Base-by-base conservation (phyloP, 2,113 vertebrate species). In the Pelmatolapia mariae region DNA sequence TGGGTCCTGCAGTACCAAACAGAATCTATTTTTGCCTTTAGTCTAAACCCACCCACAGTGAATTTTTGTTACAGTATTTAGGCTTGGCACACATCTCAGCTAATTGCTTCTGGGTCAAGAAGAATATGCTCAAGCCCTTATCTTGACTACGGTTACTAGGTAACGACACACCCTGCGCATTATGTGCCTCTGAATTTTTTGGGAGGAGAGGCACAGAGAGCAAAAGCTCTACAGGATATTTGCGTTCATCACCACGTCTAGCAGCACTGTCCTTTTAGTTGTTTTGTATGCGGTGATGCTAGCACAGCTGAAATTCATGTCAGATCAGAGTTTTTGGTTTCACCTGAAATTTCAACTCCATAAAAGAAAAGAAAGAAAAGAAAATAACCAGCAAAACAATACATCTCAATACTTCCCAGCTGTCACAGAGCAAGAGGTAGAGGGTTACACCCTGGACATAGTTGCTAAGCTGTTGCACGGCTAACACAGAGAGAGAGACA, bases 61-160 rank as follows among this genome's bases (percentile, higher is more conserved):
- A 68, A 63, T 81, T 76, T 90, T 76, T 86, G 78, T 82, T 33
- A 79, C 31, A 88, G 19, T 73, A 22, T 68, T 36, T 78, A 26
- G 22, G 54, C 29, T 81, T 88, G 81, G 40, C 71, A 73, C 22
- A 19, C 22, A 85, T 86, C 66, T 85, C 71, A 79, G 61, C 43
- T 90, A 92, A 94, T 90, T 90, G 57, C 81, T 24, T 86, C 80
- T 80, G 80, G 56, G 31, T 71, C 73, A 80, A 33, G 31, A 50
- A 80, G 29, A 54, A 54, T 22, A 81, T 29, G 13, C 45, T 63
- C 38, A 59, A 26, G 47, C 68, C 22, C 71, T 83, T 73, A 33
- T 84, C 59, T 59, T 36, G 9, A 45, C 56, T 84, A 50, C 38
- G 66, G 52, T 50, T 80, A 4, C 19, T 36, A 10, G 79, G 71